Evolutionary conservation across 2,113 vertebrate species (phyloP).

Genomic region (Baryphthengus martii): DNA sequence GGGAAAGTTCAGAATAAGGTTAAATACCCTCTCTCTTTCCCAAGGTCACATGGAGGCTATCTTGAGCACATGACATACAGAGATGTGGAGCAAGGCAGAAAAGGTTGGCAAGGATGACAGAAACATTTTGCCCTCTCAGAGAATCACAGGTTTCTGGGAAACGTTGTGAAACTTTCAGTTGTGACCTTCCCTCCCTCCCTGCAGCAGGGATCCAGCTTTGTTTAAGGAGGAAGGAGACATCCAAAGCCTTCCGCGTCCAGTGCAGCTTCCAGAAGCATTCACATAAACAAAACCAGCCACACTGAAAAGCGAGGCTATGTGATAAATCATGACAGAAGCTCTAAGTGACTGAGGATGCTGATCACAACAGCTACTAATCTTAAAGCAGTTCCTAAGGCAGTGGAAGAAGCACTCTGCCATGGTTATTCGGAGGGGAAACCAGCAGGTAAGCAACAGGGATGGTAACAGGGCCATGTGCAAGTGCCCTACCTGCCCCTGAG

Average conservation of each 20-base stretch:
- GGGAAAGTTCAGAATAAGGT: neutral
- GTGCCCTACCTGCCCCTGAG: neutral
- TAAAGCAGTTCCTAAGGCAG: neutral
- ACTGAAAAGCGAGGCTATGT: neutral
- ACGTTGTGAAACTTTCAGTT: neutral
- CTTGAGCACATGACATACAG: neutral
- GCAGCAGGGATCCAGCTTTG: neutral
- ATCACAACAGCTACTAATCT: neutral
- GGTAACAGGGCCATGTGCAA: neutral
- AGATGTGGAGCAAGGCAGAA: neutral
- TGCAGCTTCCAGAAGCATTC: neutral
- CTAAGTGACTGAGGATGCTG: neutral
- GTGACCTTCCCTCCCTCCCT: neutral
- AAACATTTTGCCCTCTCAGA: neutral
- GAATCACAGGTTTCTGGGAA: neutral
- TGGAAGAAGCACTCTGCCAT: neutral
- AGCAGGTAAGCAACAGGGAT: neutral
- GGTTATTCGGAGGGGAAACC: neutral
- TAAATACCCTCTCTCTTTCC: neutral
- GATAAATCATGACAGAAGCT: neutral
- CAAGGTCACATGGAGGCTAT: neutral
- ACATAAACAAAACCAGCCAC: fast-evolving
- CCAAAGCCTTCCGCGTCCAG: neutral
- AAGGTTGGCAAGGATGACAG: neutral
- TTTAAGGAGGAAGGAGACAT: neutral